Conservation (phyloP, 2,888 invertebrate species). For the Leucoma salicis region DNA sequence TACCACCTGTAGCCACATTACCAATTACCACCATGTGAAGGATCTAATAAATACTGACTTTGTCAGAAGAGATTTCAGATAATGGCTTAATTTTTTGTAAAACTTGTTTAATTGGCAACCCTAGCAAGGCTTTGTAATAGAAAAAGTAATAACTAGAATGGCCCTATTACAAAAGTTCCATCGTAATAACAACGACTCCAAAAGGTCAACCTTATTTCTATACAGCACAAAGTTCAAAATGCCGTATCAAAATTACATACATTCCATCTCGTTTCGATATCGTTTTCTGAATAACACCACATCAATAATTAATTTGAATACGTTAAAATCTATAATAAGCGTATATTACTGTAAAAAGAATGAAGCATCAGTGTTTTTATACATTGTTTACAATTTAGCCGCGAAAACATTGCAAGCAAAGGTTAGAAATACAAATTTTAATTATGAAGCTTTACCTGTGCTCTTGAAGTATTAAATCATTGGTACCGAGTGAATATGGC, state of each 20-base stretch:
- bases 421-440: constrained; percentile 37
- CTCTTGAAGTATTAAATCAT: not conserved
- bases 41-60: too few species aligned
- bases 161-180: constrained; percentile 56
- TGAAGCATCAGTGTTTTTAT: constrained; percentile 29
- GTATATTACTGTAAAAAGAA: constrained; percentile 10
- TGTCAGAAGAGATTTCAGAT: too few species aligned
- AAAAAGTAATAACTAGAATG: constrained; percentile 49
- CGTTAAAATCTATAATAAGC: constrained; percentile 34
- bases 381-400: constrained; percentile 40
- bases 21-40: too few species aligned
- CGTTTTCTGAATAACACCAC: constrained; percentile 59
- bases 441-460: constrained; percentile 35
- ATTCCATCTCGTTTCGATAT: constrained; percentile 40
- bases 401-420: constrained; percentile 47
- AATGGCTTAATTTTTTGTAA: too few species aligned
- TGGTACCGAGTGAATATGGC: not conserved
- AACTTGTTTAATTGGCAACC: constrained; percentile 15
- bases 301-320: constrained; percentile 48
- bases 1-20: too few species aligned
- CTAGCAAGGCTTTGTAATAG: constrained; percentile 32
- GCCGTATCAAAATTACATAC: constrained; percentile 17
- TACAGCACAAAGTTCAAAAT: constrained; percentile 43
- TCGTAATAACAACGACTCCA: constrained; percentile 28
- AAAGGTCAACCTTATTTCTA: constrained; percentile 43